Base-by-base conservation (phyloP, 2,888 invertebrate species). In the Trichopria drosophilae region DNA sequence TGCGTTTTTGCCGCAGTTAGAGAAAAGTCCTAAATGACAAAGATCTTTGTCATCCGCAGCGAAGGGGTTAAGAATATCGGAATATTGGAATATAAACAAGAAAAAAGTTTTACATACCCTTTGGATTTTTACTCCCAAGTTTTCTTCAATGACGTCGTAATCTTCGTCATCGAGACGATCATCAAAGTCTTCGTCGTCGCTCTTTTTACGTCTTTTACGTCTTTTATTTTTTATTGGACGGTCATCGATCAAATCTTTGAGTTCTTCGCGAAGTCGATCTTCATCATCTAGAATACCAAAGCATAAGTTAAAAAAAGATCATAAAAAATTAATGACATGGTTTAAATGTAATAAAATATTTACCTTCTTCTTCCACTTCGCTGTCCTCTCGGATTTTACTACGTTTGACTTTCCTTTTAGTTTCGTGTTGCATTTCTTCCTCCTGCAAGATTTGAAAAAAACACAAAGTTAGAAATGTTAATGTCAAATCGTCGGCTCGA, bases 81-180 rank as follows among this genome's bases (percentile, higher is more conserved):
- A n/a, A n/a, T n/a, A n/a, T n/a, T n/a, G n/a, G n/a, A n/a, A n/a
- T n/a, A n/a, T n/a, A n/a, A n/a, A n/a, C n/a, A n/a, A n/a, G n/a
- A n/a, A n/a, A n/a, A n/a, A n/a, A n/a, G n/a, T n/a, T n/a, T n/a
- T n/a, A n/a, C n/a, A n/a, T 80, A 92, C 92, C 75, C 91, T 83
- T 73, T 90, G 87, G 57, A 96, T 88, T 84, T 95, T 95, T 2
- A 93, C 90, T 56, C 98, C 98, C 68, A 96, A 83, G 82, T 99
- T 98, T 76, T 98, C 98, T 73, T 98, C 96, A 64, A 99, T 87
- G 31, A 99, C 82, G 74, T 97, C 98, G 74, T 95, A 94, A 81
- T 99, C 99, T 68, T 99, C 99, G 70, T 99, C 98, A 75, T 97
- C 96, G 15, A 99, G 78, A 44, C 95, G 82, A 73, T 96, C 95